These are phyloP conservation scores for Drosophila erecta DNA, from an alignment of 1,140 invertebrate species.

Conservation along the genomic window DNA sequence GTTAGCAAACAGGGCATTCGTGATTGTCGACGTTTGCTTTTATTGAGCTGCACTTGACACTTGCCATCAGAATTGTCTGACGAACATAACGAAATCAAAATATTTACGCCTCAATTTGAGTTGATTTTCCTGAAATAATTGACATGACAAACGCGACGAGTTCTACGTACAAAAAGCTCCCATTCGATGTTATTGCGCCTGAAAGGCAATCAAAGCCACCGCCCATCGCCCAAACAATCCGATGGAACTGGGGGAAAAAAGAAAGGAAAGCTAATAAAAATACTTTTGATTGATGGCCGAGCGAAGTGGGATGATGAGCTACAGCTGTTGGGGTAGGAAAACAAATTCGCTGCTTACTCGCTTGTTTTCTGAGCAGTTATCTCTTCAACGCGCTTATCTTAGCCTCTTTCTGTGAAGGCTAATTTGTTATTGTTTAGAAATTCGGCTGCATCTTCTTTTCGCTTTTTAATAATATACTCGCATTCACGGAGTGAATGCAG, in stretches of 20 bases:
- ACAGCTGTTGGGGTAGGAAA: slow-evolving; percentile 33
- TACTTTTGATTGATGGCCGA: slow-evolving; percentile 52
- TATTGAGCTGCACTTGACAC: slow-evolving; percentile 42
- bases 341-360: neutral
- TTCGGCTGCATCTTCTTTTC: no score
- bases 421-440: no score
- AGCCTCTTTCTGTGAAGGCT: slow-evolving; percentile 7
- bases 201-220: slow-evolving; percentile 56
- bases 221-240: slow-evolving; percentile 16
- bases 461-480: no score
- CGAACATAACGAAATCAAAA: slow-evolving; percentile 57
- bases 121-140: slow-evolving; percentile 51
- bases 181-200: slow-evolving; percentile 60
- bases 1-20: slow-evolving; percentile 24
- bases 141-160: slow-evolving; percentile 59
- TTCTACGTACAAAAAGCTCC: slow-evolving; percentile 36
- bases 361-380: slow-evolving; percentile 21
- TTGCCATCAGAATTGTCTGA: slow-evolving; percentile 28
- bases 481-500: no score
- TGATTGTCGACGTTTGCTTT: slow-evolving; percentile 22
- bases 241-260: slow-evolving; percentile 3
- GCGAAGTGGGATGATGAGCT: slow-evolving; percentile 4
- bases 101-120: slow-evolving; percentile 64
- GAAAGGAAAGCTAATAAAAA: slow-evolving; percentile 27
- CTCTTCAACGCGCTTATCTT: slow-evolving; percentile 9